Base-by-base conservation (phyloP, 2,113 vertebrate genomes). In the Rhinopomastus cyanomelas region DNA sequence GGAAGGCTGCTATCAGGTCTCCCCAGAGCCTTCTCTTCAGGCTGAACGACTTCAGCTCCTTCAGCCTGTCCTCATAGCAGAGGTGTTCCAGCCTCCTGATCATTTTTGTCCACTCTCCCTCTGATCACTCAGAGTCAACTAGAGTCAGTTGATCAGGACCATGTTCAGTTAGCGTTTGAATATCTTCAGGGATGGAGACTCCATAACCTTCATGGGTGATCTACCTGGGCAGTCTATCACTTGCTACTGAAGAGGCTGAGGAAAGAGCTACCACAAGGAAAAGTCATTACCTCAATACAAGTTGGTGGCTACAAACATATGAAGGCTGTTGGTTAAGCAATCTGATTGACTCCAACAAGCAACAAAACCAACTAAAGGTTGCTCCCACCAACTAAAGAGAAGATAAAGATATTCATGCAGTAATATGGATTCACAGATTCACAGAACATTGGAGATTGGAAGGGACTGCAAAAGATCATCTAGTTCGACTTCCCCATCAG, bases 381-480 rank as follows among this genome's bases (percentile, higher is more conserved):
- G 8, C 29, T 80, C 25, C 32, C n/a, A 53, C 7, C 20, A 37
- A 0, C 14, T 59, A 26, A 66, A 69, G 34, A 6, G 29, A 27
- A 55, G 23, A 29, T 9, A 7, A 39, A 52, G 2, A 42, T 42
- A 42, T 15, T 20, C 18, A 39, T 36, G n/a, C 23, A 29, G 12
- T 21, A 36, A 53, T 29, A 30, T 0, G 22, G 8, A 49, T 8
- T 11, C 4, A n/a, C n/a, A n/a, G n/a, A n/a, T n/a, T n/a, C n/a
- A n/a, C n/a, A n/a, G n/a, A n/a, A n/a, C n/a, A n/a, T n/a, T n/a
- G n/a, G n/a, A n/a, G n/a, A n/a, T n/a, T n/a, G n/a, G n/a, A n/a
- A n/a, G n/a, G n/a, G n/a, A n/a, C n/a, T n/a, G n/a, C n/a, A n/a
- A n/a, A n/a, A n/a, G n/a, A n/a, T n/a, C n/a, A n/a, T n/a, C n/a